phyloP scores from a whole-genome alignment of 2,888 invertebrate species.

The Hirtodrosophila confusa region DNA sequence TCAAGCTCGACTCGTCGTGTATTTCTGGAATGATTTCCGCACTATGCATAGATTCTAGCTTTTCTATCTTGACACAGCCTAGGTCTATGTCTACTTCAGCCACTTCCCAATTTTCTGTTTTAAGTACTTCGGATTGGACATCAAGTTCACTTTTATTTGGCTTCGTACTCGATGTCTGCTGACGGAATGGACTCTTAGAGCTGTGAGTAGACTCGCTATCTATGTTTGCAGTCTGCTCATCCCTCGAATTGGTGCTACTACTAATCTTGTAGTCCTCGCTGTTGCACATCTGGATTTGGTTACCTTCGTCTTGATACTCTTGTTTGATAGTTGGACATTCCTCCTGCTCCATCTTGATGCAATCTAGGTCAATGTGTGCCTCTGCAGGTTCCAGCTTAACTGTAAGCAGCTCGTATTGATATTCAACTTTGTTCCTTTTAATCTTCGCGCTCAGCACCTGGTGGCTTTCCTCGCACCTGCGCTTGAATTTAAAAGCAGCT shows the following conservation, averaged over 20 bases:
- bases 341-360: slow-evolving; percentile 2
- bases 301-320: not conserved
- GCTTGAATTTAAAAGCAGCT: slow-evolving; percentile 40
- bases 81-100: no score
- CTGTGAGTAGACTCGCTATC: not conserved
- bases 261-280: not conserved
- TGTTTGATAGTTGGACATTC: not conserved
- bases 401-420: not conserved
- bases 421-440: not conserved
- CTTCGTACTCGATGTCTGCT: not conserved
- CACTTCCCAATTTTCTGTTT: slow-evolving; percentile 24
- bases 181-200: not conserved
- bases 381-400: slow-evolving; percentile 6
- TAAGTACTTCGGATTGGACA: slow-evolving; percentile 32
- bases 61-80: no score
- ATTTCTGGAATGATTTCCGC: no score
- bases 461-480: slow-evolving; percentile 35
- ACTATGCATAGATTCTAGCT: no score
- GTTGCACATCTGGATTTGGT: not conserved
- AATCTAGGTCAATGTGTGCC: not conserved
- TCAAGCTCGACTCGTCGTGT: no score
- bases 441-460: slow-evolving; percentile 17
- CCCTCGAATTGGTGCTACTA: not conserved
- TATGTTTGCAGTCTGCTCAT: not conserved
- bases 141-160: not conserved